Evolutionary conservation across 2,113 vertebrate genomes (phyloP).

Genomic region (Neodontobutis hainanensis): DNA sequence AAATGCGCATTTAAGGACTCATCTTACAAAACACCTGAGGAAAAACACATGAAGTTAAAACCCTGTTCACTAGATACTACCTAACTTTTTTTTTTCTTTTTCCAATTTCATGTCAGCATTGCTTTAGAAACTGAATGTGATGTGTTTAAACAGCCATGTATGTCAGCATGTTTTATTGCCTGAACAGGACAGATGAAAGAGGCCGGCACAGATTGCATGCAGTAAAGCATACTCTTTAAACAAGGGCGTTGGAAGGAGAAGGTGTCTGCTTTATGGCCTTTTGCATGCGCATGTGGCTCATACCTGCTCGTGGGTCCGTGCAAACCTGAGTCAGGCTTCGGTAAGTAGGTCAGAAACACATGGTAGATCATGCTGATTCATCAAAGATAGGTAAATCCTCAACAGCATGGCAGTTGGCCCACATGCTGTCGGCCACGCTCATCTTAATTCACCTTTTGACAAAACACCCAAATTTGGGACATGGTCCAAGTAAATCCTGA

Average conservation of each 20-base stretch:
- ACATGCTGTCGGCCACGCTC: conserved; percentile 5
- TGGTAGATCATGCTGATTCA: conserved; percentile 56
- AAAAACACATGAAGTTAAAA: too few relatives aligned
- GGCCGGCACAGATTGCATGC: neutral
- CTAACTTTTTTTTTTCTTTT: too few relatives aligned
- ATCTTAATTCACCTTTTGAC: conserved; percentile 28
- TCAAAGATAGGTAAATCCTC: conserved; percentile 61
- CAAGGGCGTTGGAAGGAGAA: neutral
- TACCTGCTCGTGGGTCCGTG: conserved; percentile 23
- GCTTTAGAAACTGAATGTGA: neutral
- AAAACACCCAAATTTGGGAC: conserved; percentile 28
- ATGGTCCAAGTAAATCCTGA: neutral
- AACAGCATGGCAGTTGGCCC: conserved; percentile 24
- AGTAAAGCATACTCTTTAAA: neutral
- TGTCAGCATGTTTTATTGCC: neutral
- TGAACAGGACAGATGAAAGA: neutral
- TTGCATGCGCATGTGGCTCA: neutral
- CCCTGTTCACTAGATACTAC: too few relatives aligned
- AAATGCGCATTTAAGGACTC: too few relatives aligned
- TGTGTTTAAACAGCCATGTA: neutral
- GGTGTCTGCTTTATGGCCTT: conserved; percentile 12
- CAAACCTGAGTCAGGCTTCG: conserved; percentile 35
- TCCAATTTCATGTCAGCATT: neutral
- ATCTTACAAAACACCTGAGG: too few relatives aligned
- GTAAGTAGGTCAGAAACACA: conserved; percentile 66